Percentiles rank a stretch among this genome's conserved stretches.
Evolutionary conservation across 2,888 invertebrate genomes (phyloP).

Genomic region (Digitonthophagus gazella): DNA sequence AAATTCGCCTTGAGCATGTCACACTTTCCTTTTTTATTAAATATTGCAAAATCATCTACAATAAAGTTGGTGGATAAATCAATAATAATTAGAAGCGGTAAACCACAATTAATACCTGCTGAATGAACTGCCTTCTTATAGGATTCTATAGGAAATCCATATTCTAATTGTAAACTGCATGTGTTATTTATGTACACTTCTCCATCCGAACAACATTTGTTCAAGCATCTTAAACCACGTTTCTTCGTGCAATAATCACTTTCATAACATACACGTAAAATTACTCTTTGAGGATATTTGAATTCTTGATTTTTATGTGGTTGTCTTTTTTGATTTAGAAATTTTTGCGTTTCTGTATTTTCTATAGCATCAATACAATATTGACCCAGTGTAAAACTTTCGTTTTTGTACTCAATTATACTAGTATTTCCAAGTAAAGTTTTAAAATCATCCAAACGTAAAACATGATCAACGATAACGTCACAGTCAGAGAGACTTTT

Average conservation of each 20-base stretch:
- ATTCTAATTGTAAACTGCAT: slow-evolving; percentile 37
- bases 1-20: slow-evolving; percentile 24
- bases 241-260: slow-evolving; percentile 27
- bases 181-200: slow-evolving; percentile 49
- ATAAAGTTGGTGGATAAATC: slow-evolving; percentile 4
- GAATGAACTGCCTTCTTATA: slow-evolving; percentile 25
- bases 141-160: slow-evolving; percentile 38
- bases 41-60: slow-evolving; percentile 29
- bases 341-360: slow-evolving; percentile 22
- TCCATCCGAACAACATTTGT: slow-evolving; percentile 59
- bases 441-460: slow-evolving; percentile 6
- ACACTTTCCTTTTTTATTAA: slow-evolving; percentile 22
- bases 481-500: slow-evolving; percentile 39
- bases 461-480: slow-evolving; percentile 34
- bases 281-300: slow-evolving; percentile 24
- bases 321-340: no score
- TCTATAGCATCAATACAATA: slow-evolving; percentile 35
- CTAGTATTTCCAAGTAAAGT: slow-evolving; percentile 12
- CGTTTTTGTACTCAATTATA: not conserved
- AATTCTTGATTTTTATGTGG: no score
- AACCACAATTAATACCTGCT: not conserved
- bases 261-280: slow-evolving; percentile 37
- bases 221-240: slow-evolving; percentile 45
- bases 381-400: slow-evolving; percentile 16
- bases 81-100: no score